Percentiles rank a stretch among this genome's conserved stretches.
Evolutionary conservation across 2,113 vertebrate species (phyloP).

Genomic region (Periophthalmus modestus): DNA sequence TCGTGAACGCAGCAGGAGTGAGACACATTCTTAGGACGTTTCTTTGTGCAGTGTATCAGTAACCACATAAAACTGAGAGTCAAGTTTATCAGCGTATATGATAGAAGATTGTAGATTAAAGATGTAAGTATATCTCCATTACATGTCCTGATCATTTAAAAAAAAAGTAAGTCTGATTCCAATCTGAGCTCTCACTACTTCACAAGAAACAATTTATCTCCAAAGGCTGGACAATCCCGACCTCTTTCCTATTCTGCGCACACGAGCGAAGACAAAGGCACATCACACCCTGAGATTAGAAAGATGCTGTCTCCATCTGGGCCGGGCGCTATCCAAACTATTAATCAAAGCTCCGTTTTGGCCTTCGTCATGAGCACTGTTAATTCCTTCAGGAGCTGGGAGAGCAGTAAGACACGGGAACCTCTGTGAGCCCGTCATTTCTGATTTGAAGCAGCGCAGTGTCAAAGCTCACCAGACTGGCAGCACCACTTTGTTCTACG

Average conservation of each 20-base stretch:
- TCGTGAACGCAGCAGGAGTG: too few relatives aligned
- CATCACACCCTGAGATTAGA: slow-evolving; percentile 57
- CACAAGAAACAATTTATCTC: slow-evolving; percentile 58
- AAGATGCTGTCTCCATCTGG: slow-evolving; percentile 58
- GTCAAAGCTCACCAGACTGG: slow-evolving; percentile 66
- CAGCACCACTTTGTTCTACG: slow-evolving; percentile 70
- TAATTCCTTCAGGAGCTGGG: slow-evolving; percentile 77
- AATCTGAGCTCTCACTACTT: slow-evolving; percentile 40
- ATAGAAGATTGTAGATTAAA: background rate
- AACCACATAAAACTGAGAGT: background rate
- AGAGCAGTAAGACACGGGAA: slow-evolving; percentile 70
- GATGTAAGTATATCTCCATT: background rate
- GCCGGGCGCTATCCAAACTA: slow-evolving; percentile 52
- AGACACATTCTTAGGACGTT: too few relatives aligned
- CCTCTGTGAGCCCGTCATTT: slow-evolving; percentile 74
- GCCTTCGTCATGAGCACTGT: slow-evolving; percentile 56
- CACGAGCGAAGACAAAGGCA: slow-evolving; percentile 23
- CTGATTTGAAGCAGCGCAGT: slow-evolving; percentile 70
- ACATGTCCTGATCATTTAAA: background rate
- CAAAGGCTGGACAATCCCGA: slow-evolving; percentile 41
- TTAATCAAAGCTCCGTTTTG: slow-evolving; percentile 72
- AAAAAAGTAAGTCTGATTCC: background rate
- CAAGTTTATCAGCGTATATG: background rate
- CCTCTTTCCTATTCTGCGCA: slow-evolving; percentile 48
- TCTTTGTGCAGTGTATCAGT: background rate